phyloP scores from a whole-genome alignment of 1,140 invertebrate species.

The fruit fly (Drosophila melanogaster) region DNA sequence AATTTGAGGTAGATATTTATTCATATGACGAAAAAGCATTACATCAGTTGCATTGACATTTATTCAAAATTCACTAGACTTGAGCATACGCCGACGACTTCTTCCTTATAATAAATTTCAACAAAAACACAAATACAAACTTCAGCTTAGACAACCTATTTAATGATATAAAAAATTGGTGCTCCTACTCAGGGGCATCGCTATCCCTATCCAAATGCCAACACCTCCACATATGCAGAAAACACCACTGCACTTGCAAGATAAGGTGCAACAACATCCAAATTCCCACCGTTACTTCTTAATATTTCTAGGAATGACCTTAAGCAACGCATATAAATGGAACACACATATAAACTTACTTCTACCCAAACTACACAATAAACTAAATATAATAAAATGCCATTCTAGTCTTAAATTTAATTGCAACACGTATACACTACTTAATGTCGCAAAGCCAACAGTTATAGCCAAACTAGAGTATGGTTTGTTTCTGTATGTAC shows the following conservation, averaged over 20 bases:
- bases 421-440: background rate
- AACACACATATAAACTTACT: conserved; percentile 7
- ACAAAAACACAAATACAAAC: too few relatives aligned
- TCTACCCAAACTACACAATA: background rate
- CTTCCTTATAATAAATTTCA: too few relatives aligned
- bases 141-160: too few relatives aligned
- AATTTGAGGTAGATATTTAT: too few relatives aligned
- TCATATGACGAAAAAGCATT: too few relatives aligned
- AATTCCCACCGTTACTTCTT: background rate
- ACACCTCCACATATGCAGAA: conserved; percentile 12
- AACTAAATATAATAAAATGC: conserved; percentile 6
- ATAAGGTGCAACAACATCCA: conserved; percentile 9
- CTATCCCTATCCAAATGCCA: conserved; percentile 19
- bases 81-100: background rate
- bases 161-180: too few relatives aligned
- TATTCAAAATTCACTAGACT: too few relatives aligned
- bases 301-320: conserved; percentile 1
- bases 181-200: background rate
- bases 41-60: too few relatives aligned
- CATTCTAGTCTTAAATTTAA: background rate
- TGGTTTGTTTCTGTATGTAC: too few relatives aligned
- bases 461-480: background rate
- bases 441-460: conserved; percentile 1
- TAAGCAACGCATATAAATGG: conserved; percentile 8
- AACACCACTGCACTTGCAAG: background rate